Conservation (phyloP, 2,797 vertebrate genomes). For the Apogon hyalosoma region DNA sequence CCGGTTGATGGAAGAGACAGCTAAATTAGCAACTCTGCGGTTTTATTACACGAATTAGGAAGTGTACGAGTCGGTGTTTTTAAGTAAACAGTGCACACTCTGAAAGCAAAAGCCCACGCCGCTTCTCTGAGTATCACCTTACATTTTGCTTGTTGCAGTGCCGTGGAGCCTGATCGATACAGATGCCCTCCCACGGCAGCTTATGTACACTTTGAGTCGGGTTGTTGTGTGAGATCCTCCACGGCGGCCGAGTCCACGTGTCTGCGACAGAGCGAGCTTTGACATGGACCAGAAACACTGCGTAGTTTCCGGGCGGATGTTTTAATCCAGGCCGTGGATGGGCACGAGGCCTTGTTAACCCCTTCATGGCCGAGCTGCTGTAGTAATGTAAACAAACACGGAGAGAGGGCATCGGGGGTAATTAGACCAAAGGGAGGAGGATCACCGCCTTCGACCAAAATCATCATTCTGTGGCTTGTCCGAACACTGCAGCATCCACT, state of each 20-base stretch:
- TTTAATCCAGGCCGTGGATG: constrained; percentile 82
- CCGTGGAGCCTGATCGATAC: constrained; percentile 41
- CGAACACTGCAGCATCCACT: constrained; percentile 29
- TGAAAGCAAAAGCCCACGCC: background rate
- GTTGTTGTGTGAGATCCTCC: constrained; percentile 12
- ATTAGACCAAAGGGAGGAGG: constrained; percentile 81
- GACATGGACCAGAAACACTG: constrained; percentile 63
- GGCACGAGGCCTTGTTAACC: constrained; percentile 84
- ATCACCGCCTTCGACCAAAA: constrained; percentile 42
- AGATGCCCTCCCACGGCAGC: constrained; percentile 18
- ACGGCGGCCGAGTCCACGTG: constrained; percentile 18
- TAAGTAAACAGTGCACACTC: background rate
- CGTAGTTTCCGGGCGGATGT: constrained; percentile 64
- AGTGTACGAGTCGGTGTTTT: background rate
- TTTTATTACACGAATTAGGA: constrained; percentile 21
- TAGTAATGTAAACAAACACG: constrained; percentile 87
- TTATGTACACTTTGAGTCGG: background rate
- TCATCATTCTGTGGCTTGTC: constrained; percentile 20
- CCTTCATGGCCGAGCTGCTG: constrained; percentile 67
- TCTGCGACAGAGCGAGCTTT: constrained; percentile 34
- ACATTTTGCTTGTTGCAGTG: constrained; percentile 53
- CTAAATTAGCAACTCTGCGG: constrained; percentile 35
- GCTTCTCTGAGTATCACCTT: constrained; percentile 27
- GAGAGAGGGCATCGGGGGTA: constrained; percentile 80
- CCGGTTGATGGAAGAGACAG: constrained; percentile 61